Percentiles rank a stretch among this genome's conserved stretches.
Conservation (phyloP, 2,797 vertebrate genomes). For the Clarias fuscus region DNA sequence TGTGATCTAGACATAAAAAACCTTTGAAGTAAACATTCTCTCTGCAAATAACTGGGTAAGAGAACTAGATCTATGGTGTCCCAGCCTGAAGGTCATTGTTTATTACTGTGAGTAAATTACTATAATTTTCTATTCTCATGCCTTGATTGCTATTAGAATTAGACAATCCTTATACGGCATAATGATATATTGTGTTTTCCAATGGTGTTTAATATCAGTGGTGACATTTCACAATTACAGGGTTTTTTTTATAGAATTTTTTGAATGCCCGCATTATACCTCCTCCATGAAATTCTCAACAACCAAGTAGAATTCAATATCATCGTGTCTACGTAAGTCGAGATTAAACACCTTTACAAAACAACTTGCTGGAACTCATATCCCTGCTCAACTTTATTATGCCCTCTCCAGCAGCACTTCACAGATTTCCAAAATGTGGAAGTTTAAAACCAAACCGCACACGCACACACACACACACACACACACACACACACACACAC, state of each 20-base stretch:
- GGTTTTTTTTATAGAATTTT: conserved; percentile 57
- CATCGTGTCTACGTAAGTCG: conserved; percentile 93
- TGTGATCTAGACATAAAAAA: background rate
- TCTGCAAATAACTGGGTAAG: conserved; percentile 94
- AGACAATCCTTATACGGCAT: too few species aligned
- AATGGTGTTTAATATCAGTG: too few species aligned
- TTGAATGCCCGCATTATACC: conserved; percentile 86
- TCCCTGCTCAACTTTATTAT: conserved; percentile 98
- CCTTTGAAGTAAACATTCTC: conserved; percentile 3
- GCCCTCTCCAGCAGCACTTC: conserved; percentile 90
- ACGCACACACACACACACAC: too few species aligned
- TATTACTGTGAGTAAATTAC: conserved; percentile 85
- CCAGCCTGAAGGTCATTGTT: conserved; percentile 84
- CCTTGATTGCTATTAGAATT: background rate
- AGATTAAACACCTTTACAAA: conserved; percentile 84
- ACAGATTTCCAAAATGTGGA: conserved; percentile 87
- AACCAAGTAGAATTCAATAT: conserved; percentile 83
- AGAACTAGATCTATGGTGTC: conserved; percentile 92
- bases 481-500: too few species aligned
- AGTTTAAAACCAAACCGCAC: background rate
- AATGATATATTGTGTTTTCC: too few species aligned
- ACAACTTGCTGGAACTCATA: conserved; percentile 94
- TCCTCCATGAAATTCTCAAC: conserved; percentile 85
- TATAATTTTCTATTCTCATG: background rate
- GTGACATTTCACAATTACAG: background rate